These are phyloP conservation scores for Falco biarmicus DNA, from an alignment of 2,797 vertebrate species.

Conservation along the genomic window DNA sequence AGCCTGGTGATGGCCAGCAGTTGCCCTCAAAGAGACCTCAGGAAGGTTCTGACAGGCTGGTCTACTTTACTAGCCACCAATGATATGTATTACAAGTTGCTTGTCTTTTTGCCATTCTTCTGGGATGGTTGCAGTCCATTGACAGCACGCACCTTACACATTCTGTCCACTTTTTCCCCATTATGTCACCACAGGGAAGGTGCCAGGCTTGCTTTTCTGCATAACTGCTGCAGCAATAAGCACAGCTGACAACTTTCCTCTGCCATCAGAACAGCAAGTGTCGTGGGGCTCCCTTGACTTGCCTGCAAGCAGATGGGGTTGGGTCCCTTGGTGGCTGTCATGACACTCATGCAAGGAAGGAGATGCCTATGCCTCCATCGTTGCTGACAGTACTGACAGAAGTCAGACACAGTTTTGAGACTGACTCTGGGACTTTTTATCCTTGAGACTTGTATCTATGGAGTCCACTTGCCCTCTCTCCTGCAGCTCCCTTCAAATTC, in stretches of 20 bases:
- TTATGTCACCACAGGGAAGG: background rate
- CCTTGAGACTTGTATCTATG: accelerated
- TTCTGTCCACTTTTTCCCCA: background rate
- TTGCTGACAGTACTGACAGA: accelerated
- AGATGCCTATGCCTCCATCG: background rate
- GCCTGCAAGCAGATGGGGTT: background rate
- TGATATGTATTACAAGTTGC: background rate
- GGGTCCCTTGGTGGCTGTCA: background rate
- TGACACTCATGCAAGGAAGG: background rate
- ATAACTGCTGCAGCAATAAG: background rate
- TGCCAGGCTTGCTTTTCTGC: background rate
- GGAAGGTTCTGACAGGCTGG: background rate
- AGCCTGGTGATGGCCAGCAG: background rate
- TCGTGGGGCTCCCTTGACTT: accelerated
- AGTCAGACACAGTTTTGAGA: accelerated
- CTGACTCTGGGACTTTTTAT: background rate
- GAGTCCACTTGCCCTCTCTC: background rate
- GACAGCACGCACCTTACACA: background rate
- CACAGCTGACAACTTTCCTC: background rate
- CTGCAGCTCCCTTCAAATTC: background rate
- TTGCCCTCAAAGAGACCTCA: background rate
- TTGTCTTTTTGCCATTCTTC: background rate
- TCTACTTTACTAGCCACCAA: background rate
- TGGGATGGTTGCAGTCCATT: background rate
- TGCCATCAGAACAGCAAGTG: background rate